Evolutionary conservation across 2,797 vertebrate genomes (phyloP), one percentile per base, ranked within the genome.

Genomic region (Pitangus sulphuratus): DNA sequence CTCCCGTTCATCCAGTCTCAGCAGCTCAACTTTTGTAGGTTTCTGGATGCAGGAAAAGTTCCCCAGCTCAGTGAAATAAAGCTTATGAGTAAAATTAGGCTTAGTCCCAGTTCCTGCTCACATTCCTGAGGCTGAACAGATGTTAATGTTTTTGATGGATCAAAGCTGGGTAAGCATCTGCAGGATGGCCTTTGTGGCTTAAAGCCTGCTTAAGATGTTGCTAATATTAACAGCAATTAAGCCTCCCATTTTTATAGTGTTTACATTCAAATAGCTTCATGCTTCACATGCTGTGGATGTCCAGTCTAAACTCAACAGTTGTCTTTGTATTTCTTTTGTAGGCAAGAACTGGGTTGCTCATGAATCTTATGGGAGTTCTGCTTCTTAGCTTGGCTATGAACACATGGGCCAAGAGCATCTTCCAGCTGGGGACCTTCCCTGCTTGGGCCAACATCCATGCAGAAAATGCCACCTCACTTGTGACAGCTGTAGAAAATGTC

Each of bases 311-410:
- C 78, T 93, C 84, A 95, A 85, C 57, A 57, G 74, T 71, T 92
- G 54, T 74, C 54, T 91, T 81, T 96, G 83, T 94, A 71, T 92
- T 96, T 94, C 81, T 97, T 91, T 97, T 85, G 81, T 98, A 99
- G 99, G 99, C 99, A 64, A 99, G 98, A 97, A 99, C 99, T 1
- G 99, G 99, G 68, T 56, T 99, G 39, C 97, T 99, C 96, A 99
- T 99, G 99, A 99, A 99, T 95, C 96, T 99, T 91, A 98, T 99
- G 97, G 99, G 99, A 2, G 95, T 99, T 91, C 91, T 99, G 58
- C 98, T 98, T 20, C 98, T 99, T 92, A 98, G 98, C 95, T 92
- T 99, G 96, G 99, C 99, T 89, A 98, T 99, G 97, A 99, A 99
- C 95, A 99, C 99, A 1, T 99, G 99, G 99, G 99, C 99, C 16